Base-by-base conservation (phyloP, 2,888 invertebrate genomes). In the Tuta absoluta region DNA sequence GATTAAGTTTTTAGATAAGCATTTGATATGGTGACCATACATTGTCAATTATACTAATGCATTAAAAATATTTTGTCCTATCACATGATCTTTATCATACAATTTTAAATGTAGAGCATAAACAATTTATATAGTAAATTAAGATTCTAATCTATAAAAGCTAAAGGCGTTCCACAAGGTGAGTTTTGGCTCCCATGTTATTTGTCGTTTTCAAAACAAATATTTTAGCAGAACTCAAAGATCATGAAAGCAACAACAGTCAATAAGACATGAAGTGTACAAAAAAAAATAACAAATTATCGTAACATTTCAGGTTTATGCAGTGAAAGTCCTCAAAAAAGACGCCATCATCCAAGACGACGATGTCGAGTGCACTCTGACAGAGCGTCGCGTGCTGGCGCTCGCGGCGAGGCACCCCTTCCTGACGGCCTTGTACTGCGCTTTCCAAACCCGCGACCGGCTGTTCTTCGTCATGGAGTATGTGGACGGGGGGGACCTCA, bases 391-490 rank as follows among this genome's bases (percentile, higher is more conserved):
- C 80, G 99, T 99, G 84, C 93, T 99, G 78, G 97, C 98, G 63
- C 93, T 99, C 80, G 98, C 99, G n/a, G 99, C 99, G 68, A 96
- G 96, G 71, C 99, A 99, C 92, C 99, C 99, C 65, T 99, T 99
- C 93, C 95, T 99, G 70, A 99, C 99, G 70, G 98, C 98, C 76
- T 94, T 99, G 78, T 97, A 98, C 93, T 98, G 96, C 81, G 98
- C 98, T 92, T 99, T 98, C 93, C 99, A 99, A 92, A 99, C 99
- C 65, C 94, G 95, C 89, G 98, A 98, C 86, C 95, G 98, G 12
- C 93, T 99, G 72, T 99, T 99, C 93, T 99, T 99, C 92, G 98
- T 99, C 71, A 99, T 99, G 99, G 99, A 99, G 92, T 99, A 99
- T 89, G 99, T 99, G 63, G 84, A 99, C 89, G 99, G 99, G 73